Evolutionary conservation across 2,797 vertebrate genomes (phyloP).

Genomic region (Typhlichthys eigenmanni): DNA sequence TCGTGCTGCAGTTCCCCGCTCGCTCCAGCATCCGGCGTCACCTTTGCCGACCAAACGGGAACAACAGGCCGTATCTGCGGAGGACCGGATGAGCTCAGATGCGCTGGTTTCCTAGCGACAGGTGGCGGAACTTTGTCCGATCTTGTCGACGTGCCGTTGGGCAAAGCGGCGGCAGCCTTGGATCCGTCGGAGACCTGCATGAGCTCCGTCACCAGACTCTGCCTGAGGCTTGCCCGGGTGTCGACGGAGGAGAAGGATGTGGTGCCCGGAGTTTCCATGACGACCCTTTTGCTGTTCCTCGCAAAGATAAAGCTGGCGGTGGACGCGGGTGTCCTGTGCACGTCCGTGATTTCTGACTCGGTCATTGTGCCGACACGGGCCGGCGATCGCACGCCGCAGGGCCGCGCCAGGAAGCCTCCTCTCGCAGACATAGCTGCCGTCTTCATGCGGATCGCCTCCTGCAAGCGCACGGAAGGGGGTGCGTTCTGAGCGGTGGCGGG

Average conservation of each 20-base stretch:
- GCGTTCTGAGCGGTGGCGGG: conserved; percentile 54
- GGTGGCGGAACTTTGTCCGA: conserved; percentile 87
- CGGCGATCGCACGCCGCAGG: conserved; percentile 52
- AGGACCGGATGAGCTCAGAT: conserved; percentile 39
- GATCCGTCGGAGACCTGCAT: conserved; percentile 82
- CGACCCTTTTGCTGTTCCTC: conserved; percentile 86
- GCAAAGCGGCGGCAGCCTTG: conserved; percentile 34
- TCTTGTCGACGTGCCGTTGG: conserved; percentile 69
- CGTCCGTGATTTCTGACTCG: conserved; percentile 53
- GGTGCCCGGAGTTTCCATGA: conserved; percentile 78
- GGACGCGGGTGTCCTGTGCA: conserved; percentile 83
- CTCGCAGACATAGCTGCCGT: conserved; percentile 81
- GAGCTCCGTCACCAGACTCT: conserved; percentile 85
- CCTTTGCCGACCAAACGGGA: conserved; percentile 42
- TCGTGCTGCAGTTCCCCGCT: conserved; percentile 53
- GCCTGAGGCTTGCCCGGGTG: conserved; percentile 82
- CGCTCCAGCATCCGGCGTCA: conserved; percentile 67
- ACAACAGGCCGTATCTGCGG: conserved; percentile 36
- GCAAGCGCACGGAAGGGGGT: conserved; percentile 79
- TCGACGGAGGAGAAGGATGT: conserved; percentile 76
- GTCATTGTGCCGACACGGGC: conserved; percentile 22
- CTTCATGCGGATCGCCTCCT: conserved; percentile 87
- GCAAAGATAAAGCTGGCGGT: conserved; percentile 97
- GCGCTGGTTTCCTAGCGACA: conserved; percentile 88
- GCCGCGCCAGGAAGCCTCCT: conserved; percentile 63